phyloP scores from a whole-genome alignment of 2,113 vertebrate species.

The Setophaga coronata region DNA sequence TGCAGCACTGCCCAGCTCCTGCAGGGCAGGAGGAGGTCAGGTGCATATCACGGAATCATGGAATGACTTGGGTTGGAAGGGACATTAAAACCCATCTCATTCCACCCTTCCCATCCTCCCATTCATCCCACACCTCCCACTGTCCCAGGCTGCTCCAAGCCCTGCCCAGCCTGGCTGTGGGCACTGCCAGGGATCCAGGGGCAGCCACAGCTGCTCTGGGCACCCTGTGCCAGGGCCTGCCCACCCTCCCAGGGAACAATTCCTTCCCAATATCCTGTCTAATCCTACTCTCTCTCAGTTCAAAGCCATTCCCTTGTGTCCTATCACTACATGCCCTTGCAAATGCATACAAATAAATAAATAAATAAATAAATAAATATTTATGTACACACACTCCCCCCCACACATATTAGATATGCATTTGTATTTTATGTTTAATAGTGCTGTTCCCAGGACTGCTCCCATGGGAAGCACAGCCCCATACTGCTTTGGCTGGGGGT shows the following conservation, averaged over 20 bases:
- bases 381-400: not conserved
- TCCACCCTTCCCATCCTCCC: not conserved
- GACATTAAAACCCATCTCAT: not conserved
- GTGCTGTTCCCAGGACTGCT: not conserved
- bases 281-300: not conserved
- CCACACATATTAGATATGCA: not conserved
- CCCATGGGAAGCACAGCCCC: not conserved
- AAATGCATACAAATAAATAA: not conserved
- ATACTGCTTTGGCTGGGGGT: not conserved
- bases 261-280: not conserved
- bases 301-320: not conserved
- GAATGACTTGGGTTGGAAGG: not conserved
- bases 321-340: not conserved
- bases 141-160: rapidly evolving
- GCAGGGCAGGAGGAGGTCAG: not conserved
- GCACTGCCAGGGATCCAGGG: not conserved
- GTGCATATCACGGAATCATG: not conserved
- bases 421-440: not conserved
- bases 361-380: rapidly evolving
- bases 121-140: not conserved
- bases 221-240: not conserved
- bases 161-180: not conserved
- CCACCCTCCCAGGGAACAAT: not conserved
- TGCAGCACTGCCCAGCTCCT: not conserved
- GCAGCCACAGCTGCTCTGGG: not conserved